A percentile compares a stretch with the other conserved stretches of the same genome.
phyloP scores from a whole-genome alignment of 2,888 invertebrate genomes.

The Gymnoscelis rufifasciata region DNA sequence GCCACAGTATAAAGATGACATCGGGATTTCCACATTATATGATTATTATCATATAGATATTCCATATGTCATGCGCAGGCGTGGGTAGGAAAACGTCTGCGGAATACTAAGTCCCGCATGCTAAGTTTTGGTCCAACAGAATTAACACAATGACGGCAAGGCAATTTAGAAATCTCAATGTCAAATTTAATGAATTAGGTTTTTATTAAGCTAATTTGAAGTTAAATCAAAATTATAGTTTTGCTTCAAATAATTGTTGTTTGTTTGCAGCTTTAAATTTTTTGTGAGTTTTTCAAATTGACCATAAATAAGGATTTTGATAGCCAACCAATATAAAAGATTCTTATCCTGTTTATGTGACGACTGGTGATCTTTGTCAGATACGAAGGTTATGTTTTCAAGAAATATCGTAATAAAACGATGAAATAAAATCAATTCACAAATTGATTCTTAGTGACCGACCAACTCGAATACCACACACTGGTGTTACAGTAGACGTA shows the following conservation, averaged over 20 bases:
- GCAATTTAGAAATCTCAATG: slow-evolving; percentile 1
- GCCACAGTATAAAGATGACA: too few relatives aligned
- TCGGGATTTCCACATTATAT: too few relatives aligned
- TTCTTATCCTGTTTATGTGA: too few relatives aligned
- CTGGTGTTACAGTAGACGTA: slow-evolving; percentile 45
- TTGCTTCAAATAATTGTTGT: too few relatives aligned
- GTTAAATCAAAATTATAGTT: neutral
- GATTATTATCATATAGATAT: too few relatives aligned
- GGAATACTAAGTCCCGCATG: slow-evolving; percentile 12
- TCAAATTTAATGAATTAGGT: neutral
- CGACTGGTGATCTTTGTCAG: too few relatives aligned
- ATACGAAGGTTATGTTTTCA: neutral
- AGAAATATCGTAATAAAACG: neutral
- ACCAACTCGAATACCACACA: slow-evolving; percentile 36
- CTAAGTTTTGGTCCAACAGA: too few relatives aligned
- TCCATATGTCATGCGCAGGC: neutral
- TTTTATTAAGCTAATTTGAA: neutral
- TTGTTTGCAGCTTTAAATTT: too few relatives aligned
- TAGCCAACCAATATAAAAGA: too few relatives aligned
- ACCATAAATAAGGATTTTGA: too few relatives aligned
- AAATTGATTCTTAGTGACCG: slow-evolving; percentile 39
- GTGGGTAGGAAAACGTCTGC: slow-evolving; percentile 24
- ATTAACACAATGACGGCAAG: slow-evolving; percentile 2
- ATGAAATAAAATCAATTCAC: slow-evolving; percentile 34
- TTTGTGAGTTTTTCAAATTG: too few relatives aligned